A percentile compares a stretch with the other conserved stretches of the same genome.
Conservation (phyloP, 1,140 invertebrate species). For the Zaprionus lachaisei region DNA sequence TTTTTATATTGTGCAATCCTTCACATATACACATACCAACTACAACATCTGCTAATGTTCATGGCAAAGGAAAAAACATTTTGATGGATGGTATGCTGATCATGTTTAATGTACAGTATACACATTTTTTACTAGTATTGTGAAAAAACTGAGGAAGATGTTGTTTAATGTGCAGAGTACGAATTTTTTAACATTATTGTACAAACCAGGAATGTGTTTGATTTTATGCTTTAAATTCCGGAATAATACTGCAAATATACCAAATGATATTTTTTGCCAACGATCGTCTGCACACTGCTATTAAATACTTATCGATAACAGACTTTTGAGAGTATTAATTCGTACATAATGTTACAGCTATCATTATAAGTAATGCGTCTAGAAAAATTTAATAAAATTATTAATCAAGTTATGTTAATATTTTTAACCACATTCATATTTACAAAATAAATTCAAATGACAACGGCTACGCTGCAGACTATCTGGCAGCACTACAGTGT, state of each 20-base stretch:
- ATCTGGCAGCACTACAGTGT: conserved; percentile 38
- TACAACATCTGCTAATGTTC: neutral
- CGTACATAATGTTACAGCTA: neutral
- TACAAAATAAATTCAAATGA: conserved; percentile 20
- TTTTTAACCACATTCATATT: neutral
- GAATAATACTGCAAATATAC: neutral
- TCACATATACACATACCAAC: neutral
- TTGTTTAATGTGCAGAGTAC: neutral
- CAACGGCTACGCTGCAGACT: conserved; percentile 14
- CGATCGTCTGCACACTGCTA: neutral
- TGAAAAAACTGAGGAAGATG: neutral
- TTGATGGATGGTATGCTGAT: conserved; percentile 7
- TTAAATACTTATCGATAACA: neutral
- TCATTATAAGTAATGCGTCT: neutral
- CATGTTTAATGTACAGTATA: neutral
- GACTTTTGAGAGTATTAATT: neutral
- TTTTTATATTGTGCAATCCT: conserved; percentile 7
- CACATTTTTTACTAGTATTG: neutral
- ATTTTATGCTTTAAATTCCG: neutral
- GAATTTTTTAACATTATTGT: neutral
- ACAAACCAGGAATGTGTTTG: neutral
- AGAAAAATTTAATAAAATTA: neutral
- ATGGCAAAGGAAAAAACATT: neutral
- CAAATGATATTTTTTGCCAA: neutral
- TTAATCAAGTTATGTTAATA: neutral